These are phyloP conservation scores for Trachymyrmex cornetzi DNA, from an alignment of 1,140 invertebrate genomes.

Conservation along the genomic window DNA sequence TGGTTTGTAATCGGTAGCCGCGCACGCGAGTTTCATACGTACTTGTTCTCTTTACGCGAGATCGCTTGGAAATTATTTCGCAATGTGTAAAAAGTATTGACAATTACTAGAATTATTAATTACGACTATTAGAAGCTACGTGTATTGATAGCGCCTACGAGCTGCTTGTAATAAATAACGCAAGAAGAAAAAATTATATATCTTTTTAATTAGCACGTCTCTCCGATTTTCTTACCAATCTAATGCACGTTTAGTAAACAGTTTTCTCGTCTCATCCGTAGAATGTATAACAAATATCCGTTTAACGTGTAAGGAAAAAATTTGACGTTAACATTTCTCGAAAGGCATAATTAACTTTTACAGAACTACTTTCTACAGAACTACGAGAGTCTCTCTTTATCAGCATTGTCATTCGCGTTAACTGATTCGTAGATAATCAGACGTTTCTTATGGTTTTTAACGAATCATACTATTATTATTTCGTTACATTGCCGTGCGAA, in stretches of 20 bases:
- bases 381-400: background rate
- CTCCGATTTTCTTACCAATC: background rate
- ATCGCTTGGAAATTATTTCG: slow-evolving; percentile 22
- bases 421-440: background rate
- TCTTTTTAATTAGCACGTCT: slow-evolving; percentile 19
- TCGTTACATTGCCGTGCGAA: background rate
- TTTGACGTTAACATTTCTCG: background rate
- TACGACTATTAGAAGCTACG: background rate
- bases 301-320: background rate
- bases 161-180: background rate
- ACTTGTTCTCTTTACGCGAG: slow-evolving; percentile 48
- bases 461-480: background rate
- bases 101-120: background rate
- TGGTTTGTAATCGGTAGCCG: slow-evolving; percentile 21
- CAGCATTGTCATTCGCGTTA: background rate
- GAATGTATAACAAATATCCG: background rate
- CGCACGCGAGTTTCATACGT: slow-evolving; percentile 37
- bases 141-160: background rate
- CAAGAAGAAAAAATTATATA: background rate
- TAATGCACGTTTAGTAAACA: background rate
- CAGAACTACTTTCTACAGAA: background rate
- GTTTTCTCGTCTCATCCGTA: background rate
- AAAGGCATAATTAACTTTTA: background rate
- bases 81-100: background rate
- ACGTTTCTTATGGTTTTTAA: background rate